Percentiles rank a stretch among this genome's conserved stretches.
Conservation (phyloP, 2,113 vertebrate species). For the Chauna torquata region DNA sequence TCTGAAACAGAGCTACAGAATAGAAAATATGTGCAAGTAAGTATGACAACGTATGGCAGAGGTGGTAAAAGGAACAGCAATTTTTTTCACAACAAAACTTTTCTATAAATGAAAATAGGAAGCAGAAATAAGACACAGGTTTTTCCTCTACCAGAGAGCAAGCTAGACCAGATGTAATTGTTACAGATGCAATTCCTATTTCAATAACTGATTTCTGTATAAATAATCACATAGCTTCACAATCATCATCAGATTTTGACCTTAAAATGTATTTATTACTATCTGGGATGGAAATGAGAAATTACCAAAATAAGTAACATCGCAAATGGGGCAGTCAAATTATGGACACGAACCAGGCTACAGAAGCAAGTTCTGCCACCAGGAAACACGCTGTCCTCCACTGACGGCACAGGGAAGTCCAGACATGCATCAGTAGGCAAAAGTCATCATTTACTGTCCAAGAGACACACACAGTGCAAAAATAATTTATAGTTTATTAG, state of each 20-base stretch:
- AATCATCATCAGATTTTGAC: background rate
- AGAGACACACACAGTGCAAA: slow-evolving; percentile 49
- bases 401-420: background rate
- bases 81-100: background rate
- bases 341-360: background rate
- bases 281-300: background rate
- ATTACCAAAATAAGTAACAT: background rate
- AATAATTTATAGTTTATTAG: slow-evolving; percentile 64
- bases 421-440: background rate
- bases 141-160: background rate
- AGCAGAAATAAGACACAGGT: background rate
- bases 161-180: background rate
- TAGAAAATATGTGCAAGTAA: background rate
- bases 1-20: background rate
- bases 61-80: background rate
- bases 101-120: background rate
- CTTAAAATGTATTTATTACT: background rate
- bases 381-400: background rate
- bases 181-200: background rate
- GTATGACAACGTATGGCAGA: background rate
- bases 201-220: background rate
- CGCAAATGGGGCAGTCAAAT: background rate
- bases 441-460: slow-evolving; percentile 23
- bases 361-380: background rate
- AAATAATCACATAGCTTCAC: background rate